Evolutionary conservation across 2,113 vertebrate species (phyloP).

Genomic region (Xerus inauris): DNA sequence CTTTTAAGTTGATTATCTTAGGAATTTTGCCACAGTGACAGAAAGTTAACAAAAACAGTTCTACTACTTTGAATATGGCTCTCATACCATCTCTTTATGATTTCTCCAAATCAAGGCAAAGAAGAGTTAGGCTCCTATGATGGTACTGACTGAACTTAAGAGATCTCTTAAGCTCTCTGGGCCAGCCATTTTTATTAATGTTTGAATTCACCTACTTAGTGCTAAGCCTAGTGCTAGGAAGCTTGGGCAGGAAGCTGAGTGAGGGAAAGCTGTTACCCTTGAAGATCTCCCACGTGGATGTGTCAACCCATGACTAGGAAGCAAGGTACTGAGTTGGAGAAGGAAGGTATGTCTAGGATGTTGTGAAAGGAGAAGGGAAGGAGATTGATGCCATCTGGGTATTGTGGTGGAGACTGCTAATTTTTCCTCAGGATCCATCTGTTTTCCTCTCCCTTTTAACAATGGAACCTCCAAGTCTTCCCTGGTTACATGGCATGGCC

Average conservation of each 20-base stretch:
- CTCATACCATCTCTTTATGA: background rate
- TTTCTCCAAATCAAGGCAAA: background rate
- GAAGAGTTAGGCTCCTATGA: background rate
- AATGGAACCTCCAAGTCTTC: background rate
- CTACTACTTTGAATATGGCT: background rate
- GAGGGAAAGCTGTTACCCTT: background rate
- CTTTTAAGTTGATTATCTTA: background rate
- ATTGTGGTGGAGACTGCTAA: background rate
- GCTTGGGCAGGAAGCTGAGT: background rate
- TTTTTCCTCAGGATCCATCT: background rate
- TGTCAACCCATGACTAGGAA: background rate
- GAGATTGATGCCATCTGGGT: background rate
- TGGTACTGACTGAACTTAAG: background rate
- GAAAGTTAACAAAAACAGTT: background rate
- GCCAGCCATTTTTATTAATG: background rate
- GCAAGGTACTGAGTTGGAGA: background rate
- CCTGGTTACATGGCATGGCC: rapidly evolving
- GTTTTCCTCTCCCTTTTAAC: no score
- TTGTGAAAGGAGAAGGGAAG: background rate
- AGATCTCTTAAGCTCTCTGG: background rate
- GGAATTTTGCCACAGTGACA: background rate
- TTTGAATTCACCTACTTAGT: background rate
- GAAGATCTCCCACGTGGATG: background rate
- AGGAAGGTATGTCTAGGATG: background rate
- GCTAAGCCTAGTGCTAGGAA: background rate